Base-by-base conservation (phyloP, 2,113 vertebrate genomes). In the Chaetodon trifascialis region DNA sequence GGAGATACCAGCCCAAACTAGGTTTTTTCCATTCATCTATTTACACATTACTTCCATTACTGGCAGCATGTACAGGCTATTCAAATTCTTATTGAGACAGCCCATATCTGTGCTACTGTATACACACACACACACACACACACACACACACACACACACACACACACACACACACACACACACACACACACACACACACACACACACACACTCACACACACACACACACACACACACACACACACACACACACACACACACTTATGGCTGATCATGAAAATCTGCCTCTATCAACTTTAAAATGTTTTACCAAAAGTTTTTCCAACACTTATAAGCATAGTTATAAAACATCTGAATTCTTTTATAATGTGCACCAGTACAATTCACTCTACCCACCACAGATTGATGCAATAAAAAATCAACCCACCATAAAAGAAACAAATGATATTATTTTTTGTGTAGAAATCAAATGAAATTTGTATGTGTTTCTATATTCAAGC, bases 241-340 rank as follows among this genome's bases (percentile, higher is more conserved):
- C 40, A 47, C 47, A 66, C 60, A 62, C 14, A 69, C 12, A 66
- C 46, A 65, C 23, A 55, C 14, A 71, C 23, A 58, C 1, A 11
- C 8, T 12, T 0, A 12, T 1, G 1, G 23, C 30, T 66, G 40
- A 84, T 64, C 30, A 69, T 76, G 52, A 63, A 63, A 7, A 65
- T 69, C 40, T 40, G 46, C 46, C 23, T 55, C 42, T 73, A 47
- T 86, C 42, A 73, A 56, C 36, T 59, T 72, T 82, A 82, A 69
- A 80, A 72, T 83, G 72, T 86, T 91, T 84, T 17, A 84, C 77
- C n/a, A 72, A 76, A 74, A 55, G 44, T 65, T 82, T 80, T 58
- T 83, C 55, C 73, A 79, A 72, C 19, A 67, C 38, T 77, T 68
- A 89, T 84, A 87, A 85, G 72, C 23, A 59, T 7, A 36, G 73